These are phyloP conservation scores for Hirtodrosophila histrioides DNA, from an alignment of 2,888 invertebrate species.

Conservation along the genomic window DNA sequence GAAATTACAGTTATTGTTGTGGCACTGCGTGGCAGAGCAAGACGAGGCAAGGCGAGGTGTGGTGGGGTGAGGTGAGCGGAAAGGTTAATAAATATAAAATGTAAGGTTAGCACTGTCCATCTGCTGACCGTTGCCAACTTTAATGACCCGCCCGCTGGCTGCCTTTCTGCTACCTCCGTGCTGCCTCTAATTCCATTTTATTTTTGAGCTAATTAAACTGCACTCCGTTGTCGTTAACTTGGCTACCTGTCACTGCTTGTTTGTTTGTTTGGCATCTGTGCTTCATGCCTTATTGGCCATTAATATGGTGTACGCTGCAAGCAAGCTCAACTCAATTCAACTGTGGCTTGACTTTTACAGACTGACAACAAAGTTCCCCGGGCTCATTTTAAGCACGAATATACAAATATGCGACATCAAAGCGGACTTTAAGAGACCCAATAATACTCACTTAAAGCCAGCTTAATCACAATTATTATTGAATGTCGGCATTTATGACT, in stretches of 20 bases:
- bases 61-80: conserved; percentile 18
- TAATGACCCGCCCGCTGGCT: conserved; percentile 19
- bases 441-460: no score
- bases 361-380: no score
- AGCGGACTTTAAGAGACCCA: no score
- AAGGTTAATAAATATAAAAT: conserved; percentile 81
- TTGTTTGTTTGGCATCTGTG: conserved; percentile 35
- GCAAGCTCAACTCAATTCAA: conserved; percentile 12
- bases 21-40: conserved; percentile 25
- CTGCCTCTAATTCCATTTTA: conserved; percentile 63
- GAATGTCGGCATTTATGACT: no score
- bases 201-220: conserved; percentile 78
- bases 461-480: no score
- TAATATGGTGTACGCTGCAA: conserved; percentile 45
- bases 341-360: not conserved
- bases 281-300: conserved; percentile 36
- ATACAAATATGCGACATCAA: no score
- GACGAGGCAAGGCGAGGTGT: conserved; percentile 14
- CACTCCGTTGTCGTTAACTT: conserved; percentile 62
- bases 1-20: conserved; percentile 80
- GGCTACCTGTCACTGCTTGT: conserved; percentile 46
- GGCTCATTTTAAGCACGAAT: no score
- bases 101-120: conserved; percentile 56
- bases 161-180: no score
- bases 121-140: conserved; percentile 36